Evolutionary conservation across 2,888 invertebrate genomes (phyloP), one percentile per base, ranked within the genome.

Genomic region (Myathropa florea): DNA sequence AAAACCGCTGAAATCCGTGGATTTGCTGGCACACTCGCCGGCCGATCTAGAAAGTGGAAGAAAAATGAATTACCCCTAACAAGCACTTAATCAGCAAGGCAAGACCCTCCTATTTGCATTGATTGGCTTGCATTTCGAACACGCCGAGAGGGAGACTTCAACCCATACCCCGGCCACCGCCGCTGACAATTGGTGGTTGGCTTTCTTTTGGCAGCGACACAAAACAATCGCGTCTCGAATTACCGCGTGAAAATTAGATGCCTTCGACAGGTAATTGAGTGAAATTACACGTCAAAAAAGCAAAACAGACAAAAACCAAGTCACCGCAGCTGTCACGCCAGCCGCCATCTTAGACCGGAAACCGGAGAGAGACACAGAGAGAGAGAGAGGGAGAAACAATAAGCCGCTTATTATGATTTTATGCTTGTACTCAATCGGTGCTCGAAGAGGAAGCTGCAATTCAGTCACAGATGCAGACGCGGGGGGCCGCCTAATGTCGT

Each of bases 391-490:
- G n/a, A 26, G 26, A 33, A 70, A 73, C 73, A 83, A 77, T 85
- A 81, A 81, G 77, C 85, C 24, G 59, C 63, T 85, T 85, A 60
- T 77, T 81, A 78, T 70, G 65, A 60, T 72, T 77, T 36, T 60
- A 53, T 84, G 63, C 53, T 76, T 68, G 46, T 36, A 53, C 60
- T 53, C 67, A 81, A 72, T 81, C 59, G 39, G 61, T 30, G 57
- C 28, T 21, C 18, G 28, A 77, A 73, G 64, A 78, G 85, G 85
- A 85, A 85, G 77, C 85, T 77, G 75, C 30, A n/a, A 76, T 60
- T 60, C 23, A 55, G 72, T 21, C 14, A 53, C 18, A 39, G 57
- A 71, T 36, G 14, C 28, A 30, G 21, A 61, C 55, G 67, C 53
- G 73, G 64, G 36, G 75, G 79, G 60, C 55, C 55, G 2, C 2